These are phyloP conservation scores for Malurus leucopterus DNA, from an alignment of 2,797 vertebrate genomes.

Conservation along the genomic window DNA sequence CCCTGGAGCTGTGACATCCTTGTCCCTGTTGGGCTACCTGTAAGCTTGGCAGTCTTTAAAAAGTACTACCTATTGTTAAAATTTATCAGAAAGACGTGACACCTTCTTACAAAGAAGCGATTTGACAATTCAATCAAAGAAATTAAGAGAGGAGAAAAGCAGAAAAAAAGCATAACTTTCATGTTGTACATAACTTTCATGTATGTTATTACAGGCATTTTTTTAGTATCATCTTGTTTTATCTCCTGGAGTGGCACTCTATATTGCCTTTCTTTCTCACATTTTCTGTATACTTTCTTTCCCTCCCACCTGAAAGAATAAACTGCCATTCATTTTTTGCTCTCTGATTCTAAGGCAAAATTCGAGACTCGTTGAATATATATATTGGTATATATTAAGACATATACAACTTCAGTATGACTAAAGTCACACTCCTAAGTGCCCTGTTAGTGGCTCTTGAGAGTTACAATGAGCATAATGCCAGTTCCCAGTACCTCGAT, in stretches of 20 bases:
- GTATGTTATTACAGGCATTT: not conserved
- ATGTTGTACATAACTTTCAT: not conserved
- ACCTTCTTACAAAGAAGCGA: rapidly evolving
- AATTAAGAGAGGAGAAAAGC: not conserved
- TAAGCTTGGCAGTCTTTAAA: not conserved
- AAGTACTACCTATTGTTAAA: not conserved
- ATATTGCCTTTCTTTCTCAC: not conserved
- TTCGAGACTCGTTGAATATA: not conserved
- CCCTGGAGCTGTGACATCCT: not conserved
- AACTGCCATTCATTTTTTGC: not conserved
- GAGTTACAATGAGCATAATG: not conserved
- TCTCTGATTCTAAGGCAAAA: not conserved
- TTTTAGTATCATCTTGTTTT: not conserved
- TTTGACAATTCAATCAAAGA: not conserved
- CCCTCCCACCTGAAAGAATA: not conserved
- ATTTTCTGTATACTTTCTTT: not conserved
- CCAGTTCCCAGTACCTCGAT: not conserved
- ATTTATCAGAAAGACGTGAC: not conserved
- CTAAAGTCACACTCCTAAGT: not conserved
- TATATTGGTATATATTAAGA: not conserved
- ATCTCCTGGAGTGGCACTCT: not conserved
- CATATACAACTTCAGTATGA: not conserved
- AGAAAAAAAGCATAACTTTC: not conserved
- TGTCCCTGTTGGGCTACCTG: not conserved
- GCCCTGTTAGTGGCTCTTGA: not conserved